phyloP scores from a whole-genome alignment of 1,140 invertebrate genomes.

The Scaptomyza graminum region DNA sequence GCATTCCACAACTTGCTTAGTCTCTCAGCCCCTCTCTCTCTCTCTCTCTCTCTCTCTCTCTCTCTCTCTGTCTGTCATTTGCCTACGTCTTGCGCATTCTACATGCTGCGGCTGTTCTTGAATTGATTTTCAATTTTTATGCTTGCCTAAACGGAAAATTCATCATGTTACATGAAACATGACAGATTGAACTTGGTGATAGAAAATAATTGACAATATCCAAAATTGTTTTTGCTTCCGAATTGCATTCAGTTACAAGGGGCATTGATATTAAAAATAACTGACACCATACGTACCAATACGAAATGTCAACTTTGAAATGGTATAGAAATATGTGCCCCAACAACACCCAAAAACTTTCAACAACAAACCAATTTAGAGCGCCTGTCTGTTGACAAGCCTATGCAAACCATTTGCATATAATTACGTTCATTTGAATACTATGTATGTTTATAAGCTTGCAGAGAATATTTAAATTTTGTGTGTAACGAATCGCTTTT shows the following conservation, averaged over 20 bases:
- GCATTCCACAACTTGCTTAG: not conserved
- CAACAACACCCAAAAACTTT: not conserved
- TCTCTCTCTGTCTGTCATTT: conserved; percentile 11
- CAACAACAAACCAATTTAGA: not conserved
- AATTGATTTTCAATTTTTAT: conserved; percentile 76
- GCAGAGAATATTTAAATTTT: not conserved
- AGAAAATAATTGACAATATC: conserved; percentile 3
- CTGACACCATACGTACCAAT: not conserved
- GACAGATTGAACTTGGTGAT: conserved; percentile 28
- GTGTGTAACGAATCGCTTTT: too few relatives aligned
- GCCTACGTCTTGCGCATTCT: conserved; percentile 46
- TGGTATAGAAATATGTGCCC: not conserved
- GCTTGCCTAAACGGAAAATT: conserved; percentile 73
- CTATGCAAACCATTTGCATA: conserved; percentile 59
- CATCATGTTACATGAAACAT: conserved; percentile 26
- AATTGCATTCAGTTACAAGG: conserved; percentile 29
- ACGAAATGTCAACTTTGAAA: conserved; percentile 12
- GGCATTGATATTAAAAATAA: conserved; percentile 9
- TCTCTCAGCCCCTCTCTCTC: too few relatives aligned
- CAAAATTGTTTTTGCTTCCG: conserved; percentile 9
- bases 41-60: not conserved
- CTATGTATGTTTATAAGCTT: not conserved
- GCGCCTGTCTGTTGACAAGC: conserved; percentile 34
- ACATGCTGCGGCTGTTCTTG: conserved; percentile 43
- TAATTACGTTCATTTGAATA: conserved; percentile 17